A percentile compares a stretch with the other conserved stretches of the same genome.
Conservation (phyloP, 1,140 invertebrate species). For the Vanessa tameamea region DNA sequence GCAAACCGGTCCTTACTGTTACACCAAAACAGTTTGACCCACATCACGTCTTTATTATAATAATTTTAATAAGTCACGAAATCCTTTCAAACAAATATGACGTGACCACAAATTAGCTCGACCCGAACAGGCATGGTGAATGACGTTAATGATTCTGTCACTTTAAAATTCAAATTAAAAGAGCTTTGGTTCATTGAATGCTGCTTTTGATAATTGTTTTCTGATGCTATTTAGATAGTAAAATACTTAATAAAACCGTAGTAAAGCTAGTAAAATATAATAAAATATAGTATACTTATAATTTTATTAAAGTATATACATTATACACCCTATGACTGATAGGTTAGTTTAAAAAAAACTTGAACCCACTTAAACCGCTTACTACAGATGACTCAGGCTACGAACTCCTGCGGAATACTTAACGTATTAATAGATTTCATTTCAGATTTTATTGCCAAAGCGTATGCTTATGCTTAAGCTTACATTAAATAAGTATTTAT, state of each 20-base stretch:
- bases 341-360: no score
- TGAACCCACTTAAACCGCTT: no score
- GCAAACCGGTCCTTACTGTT: slow-evolving; percentile 72
- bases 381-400: no score
- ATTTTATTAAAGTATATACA: no score
- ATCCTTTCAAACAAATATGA: slow-evolving; percentile 21
- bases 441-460: no score
- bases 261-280: no score
- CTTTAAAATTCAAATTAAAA: slow-evolving; percentile 8
- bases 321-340: no score
- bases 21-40: slow-evolving; percentile 60
- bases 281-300: no score
- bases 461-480: background rate
- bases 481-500: no score
- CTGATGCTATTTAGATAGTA: background rate
- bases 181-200: slow-evolving; percentile 1
- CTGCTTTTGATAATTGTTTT: slow-evolving; percentile 3
- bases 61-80: slow-evolving; percentile 21
- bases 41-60: slow-evolving; percentile 44
- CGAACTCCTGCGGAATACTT: no score
- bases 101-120: slow-evolving; percentile 23
- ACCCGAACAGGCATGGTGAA: slow-evolving; percentile 6
- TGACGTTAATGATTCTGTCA: slow-evolving; percentile 8
- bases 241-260: background rate
- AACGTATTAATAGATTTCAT: no score